Percentiles rank a stretch among this genome's conserved stretches.
phyloP scores from a whole-genome alignment of 2,888 invertebrate species.

The Pantelozetes paolii region DNA sequence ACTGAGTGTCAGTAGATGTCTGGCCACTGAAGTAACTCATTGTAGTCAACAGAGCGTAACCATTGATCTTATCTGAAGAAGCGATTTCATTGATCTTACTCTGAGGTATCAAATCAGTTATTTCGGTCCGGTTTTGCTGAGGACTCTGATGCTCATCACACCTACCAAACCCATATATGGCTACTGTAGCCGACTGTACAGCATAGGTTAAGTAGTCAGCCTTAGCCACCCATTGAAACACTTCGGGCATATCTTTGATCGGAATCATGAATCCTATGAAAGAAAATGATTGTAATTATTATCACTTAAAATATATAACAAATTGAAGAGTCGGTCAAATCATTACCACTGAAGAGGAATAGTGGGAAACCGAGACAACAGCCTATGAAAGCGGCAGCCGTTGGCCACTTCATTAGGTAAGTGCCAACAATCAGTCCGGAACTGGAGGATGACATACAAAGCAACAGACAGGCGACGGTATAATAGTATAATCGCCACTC shows the following conservation, averaged over 20 bases:
- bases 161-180: slow-evolving; percentile 66
- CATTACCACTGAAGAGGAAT: slow-evolving; percentile 79
- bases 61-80: background rate
- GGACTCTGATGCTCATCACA: background rate
- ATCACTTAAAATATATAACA: background rate
- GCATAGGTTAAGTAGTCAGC: slow-evolving; percentile 75
- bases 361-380: slow-evolving; percentile 94
- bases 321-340: background rate
- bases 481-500: slow-evolving; percentile 57
- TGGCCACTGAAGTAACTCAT: background rate
- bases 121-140: no score
- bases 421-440: slow-evolving; percentile 87
- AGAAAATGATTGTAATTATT: background rate
- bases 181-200: slow-evolving; percentile 80
- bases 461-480: slow-evolving; percentile 60
- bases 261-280: slow-evolving; percentile 21
- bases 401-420: slow-evolving; percentile 32
- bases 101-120: slow-evolving; percentile 1
- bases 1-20: background rate
- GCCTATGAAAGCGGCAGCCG: slow-evolving; percentile 93
- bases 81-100: background rate
- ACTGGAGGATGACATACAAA: slow-evolving; percentile 85
- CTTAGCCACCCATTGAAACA: background rate
- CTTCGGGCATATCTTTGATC: background rate
- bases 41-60: background rate